Evolutionary conservation across 1,140 invertebrate genomes (phyloP), one percentile per base, ranked within the genome.

Genomic region (Drosophila nigrodunni): DNA sequence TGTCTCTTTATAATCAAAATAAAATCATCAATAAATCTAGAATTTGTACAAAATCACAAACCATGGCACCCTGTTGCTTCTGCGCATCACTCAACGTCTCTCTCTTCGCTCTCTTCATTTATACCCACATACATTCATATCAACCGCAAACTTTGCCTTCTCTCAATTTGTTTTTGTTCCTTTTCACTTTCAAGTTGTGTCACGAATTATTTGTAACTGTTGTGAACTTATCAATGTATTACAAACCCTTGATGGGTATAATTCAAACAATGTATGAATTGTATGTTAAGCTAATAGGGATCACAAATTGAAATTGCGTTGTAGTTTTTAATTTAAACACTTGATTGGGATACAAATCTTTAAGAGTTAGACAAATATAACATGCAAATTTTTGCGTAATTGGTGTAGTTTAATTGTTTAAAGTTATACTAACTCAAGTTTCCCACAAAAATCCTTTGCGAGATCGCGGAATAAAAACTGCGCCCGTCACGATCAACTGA

Each of bases 61-160:
- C 58, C 15, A 44, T 44, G 66, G 55, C 72, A 74, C 72, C 72
- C 72, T 74, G 72, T 74, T 74, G 72, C 66, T 74, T 70, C 66
- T 70, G 67, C 72, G 72, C 72, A 70, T 74, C 71, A 11, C 7
- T 47, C 49, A 61, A 11, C 30, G 35, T 35, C 44, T 58, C 46
- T 30, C 25, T 6, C 25, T 37, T 58, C 46, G 3, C 25, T 6
- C 25, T 47, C 43, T 57, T 4, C 13, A 7, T 55, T 30, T 57
- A 46, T n/a, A 13, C 3, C 11, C 34, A 52, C n/a, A 43, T 43
- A 41, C 5, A 9, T 41, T 11, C 39, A n/a, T 43, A 8, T 35
- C 43, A 47, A 47, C 47, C 18, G 7, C 5, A 46, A 50, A 10
- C 34, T 68, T 60, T 46, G 21, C 21, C 39, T 35, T 55, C 21